These are phyloP conservation scores for Procavia capensis DNA, from an alignment of 2,113 vertebrate species.

Conservation along the genomic window DNA sequence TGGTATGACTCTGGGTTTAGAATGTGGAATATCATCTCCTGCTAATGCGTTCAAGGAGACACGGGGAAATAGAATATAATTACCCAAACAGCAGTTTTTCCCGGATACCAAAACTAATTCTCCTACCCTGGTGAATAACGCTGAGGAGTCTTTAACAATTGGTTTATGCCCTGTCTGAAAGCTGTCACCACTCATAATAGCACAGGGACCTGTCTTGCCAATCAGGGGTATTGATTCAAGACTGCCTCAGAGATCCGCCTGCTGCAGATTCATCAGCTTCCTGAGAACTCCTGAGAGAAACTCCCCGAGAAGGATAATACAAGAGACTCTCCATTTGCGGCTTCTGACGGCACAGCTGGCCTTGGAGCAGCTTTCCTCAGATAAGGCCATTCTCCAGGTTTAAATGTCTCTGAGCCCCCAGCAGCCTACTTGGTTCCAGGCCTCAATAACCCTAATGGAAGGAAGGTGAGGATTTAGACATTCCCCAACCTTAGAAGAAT, in stretches of 20 bases:
- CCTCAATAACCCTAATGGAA: accelerated
- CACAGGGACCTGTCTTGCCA: slow-evolving; percentile 24
- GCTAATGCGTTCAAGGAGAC: slow-evolving; percentile 62
- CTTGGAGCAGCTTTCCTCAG: background rate
- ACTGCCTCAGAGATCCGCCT: background rate
- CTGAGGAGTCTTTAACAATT: slow-evolving; percentile 76
- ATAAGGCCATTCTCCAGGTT: accelerated
- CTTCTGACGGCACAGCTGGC: background rate
- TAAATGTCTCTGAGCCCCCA: background rate
- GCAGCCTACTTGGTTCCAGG: background rate
- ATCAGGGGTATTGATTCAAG: slow-evolving; percentile 19
- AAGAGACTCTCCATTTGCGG: background rate
- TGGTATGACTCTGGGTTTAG: slow-evolving; percentile 72
- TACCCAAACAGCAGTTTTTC: slow-evolving; percentile 76
- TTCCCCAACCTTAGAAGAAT: background rate
- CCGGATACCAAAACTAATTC: slow-evolving; percentile 73
- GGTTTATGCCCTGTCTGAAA: slow-evolving; percentile 73
- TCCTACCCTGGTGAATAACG: slow-evolving; percentile 66
- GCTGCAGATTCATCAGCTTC: background rate
- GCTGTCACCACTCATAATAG: slow-evolving; percentile 54
- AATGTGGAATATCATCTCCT: slow-evolving; percentile 68
- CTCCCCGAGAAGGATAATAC: background rate
- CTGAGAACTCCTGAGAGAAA: slow-evolving; percentile 17
- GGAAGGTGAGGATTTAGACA: background rate
- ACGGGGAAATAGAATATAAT: slow-evolving; percentile 76